A percentile compares a stretch with the other conserved stretches of the same genome.
Evolutionary conservation across 23 tunicate genomes (phyloP).

Genomic region (Styela clava): DNA sequence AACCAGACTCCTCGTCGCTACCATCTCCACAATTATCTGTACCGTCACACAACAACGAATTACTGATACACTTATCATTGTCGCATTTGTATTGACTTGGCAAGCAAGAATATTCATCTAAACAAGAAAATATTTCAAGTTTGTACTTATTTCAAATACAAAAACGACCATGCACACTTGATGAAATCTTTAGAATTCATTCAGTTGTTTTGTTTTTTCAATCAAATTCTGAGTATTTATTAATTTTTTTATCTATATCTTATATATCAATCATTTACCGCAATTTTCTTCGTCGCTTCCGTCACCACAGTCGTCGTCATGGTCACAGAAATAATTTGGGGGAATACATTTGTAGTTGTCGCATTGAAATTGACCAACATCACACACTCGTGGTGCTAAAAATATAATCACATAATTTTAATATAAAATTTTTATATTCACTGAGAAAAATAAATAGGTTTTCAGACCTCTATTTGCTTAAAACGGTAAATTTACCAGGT

Average conservation of each 20-base stretch:
- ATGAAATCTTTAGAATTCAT: no score
- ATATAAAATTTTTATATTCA: no score
- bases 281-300: conserved; percentile 58
- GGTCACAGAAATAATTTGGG: conserved; percentile 61
- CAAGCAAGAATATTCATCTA: conserved; percentile 63
- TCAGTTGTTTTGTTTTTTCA: no score
- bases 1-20: conserved; percentile 47
- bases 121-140: not conserved
- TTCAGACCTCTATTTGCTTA: no score
- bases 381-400: conserved; percentile 68
- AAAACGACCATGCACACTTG: conserved; percentile 24
- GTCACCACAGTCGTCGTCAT: conserved; percentile 65
- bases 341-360: conserved; percentile 54
- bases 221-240: no score
- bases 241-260: no score
- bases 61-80: conserved; percentile 50
- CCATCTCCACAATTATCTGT: conserved; percentile 72
- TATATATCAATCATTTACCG: conserved; percentile 7
- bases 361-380: conserved; percentile 59
- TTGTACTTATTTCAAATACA: not conserved
- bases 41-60: conserved; percentile 50
- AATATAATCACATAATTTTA: no score
- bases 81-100: conserved; percentile 56
- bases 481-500: no score
- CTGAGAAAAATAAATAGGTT: no score